Percentiles rank a stretch among this genome's conserved stretches.
These are phyloP conservation scores for Pitta sordida DNA, from an alignment of 2,113 vertebrate species.

Conservation along the genomic window DNA sequence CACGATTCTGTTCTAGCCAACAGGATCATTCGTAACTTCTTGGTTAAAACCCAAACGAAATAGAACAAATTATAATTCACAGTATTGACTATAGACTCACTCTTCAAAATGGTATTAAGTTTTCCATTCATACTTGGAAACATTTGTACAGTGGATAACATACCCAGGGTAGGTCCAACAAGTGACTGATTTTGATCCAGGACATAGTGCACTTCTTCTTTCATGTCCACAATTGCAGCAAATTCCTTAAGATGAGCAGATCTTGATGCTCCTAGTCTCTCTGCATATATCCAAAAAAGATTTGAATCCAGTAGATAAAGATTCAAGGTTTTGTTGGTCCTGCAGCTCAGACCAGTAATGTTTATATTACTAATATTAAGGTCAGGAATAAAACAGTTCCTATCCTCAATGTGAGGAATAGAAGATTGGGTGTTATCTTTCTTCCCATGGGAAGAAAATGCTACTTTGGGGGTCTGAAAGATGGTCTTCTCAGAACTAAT, in stretches of 20 bases:
- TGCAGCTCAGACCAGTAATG: slow-evolving; percentile 88
- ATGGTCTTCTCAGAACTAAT: slow-evolving; percentile 45
- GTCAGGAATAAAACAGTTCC: slow-evolving; percentile 37
- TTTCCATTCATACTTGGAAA: not conserved
- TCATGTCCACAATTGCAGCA: slow-evolving; percentile 88
- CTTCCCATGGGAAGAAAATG: slow-evolving; percentile 72
- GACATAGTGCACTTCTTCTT: slow-evolving; percentile 92
- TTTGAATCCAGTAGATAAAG: slow-evolving; percentile 91
- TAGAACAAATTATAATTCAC: not conserved
- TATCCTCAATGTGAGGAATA: slow-evolving; percentile 82
- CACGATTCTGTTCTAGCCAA: not conserved
- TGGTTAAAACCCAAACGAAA: not conserved
- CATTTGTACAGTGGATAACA: not conserved
- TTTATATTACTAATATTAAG: slow-evolving; percentile 15
- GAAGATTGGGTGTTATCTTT: slow-evolving; percentile 39
- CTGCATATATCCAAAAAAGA: slow-evolving; percentile 90
- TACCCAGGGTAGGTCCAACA: slow-evolving; percentile 83
- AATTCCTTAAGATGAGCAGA: slow-evolving; percentile 73
- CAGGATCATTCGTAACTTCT: not conserved
- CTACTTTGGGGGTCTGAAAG: slow-evolving; percentile 44
- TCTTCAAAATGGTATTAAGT: not conserved
- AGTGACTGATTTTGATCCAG: slow-evolving; percentile 78
- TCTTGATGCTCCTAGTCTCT: slow-evolving; percentile 82
- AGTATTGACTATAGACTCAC: not conserved
- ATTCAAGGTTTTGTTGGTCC: slow-evolving; percentile 93